Base-by-base conservation (phyloP, 2,888 invertebrate genomes). In the Drosophila setosimentum region DNA sequence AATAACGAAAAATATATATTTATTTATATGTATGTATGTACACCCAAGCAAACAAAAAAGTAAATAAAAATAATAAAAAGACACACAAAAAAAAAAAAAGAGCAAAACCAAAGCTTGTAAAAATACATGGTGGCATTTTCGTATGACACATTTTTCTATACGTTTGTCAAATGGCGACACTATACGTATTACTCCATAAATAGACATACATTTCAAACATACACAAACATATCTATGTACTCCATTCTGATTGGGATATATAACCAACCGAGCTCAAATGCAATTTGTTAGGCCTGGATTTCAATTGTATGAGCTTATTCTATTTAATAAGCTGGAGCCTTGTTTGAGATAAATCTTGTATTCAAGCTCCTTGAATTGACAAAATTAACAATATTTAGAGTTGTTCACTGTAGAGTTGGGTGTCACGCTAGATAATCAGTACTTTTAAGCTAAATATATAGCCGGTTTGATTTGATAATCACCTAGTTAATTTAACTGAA, bases 1-100 rank as follows among this genome's bases (percentile, higher is more conserved):
- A n/a, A 40, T 42, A 40, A 33, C 21, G 32, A 58, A 64, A 58
- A 58, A 53, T 7, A 40, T 32, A 58, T 27, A 50, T 30, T 45
- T 21, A 16, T 45, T 24, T 45, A 16, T 45, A 16, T 45, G 3
- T 24, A 21, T 45, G 13, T 10, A 40, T n/a, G 40, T n/a, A 10
- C 10, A n/a, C n/a, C n/a, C 40, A 45, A 45, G 40, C 10, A 11
- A 45, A 7, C 13, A 45, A 21, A 16, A 33, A 32, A 32, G 27
- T 3, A 3, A n/a, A n/a, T 7, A 18, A 8, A 37, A 3, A 37
- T 0, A 33, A 16, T 27, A 13, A 45, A 45, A 45, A 6, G 1
- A 1, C 1, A 21, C 42, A 24, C 21, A 11, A 42, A 21, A n/a
- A 37, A 37, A 16, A 40, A 18, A 45, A 21, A 21, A 16, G 21